Evolutionary conservation across 2,113 vertebrate genomes (phyloP), one percentile per base, ranked within the genome.

Genomic region (Saccopteryx leptura): DNA sequence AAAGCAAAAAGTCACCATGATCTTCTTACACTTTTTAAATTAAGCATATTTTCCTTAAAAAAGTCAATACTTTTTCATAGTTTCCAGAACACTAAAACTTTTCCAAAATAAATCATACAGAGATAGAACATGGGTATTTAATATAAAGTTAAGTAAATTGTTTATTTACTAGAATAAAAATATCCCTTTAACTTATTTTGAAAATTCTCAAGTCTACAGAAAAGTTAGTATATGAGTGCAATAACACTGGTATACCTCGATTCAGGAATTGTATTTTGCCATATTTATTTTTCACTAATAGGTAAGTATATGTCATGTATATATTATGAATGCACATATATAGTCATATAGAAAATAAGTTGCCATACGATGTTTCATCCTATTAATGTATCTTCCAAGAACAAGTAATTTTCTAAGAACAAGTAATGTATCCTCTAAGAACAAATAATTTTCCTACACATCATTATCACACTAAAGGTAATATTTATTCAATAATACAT

Each of bases 21-120:
- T 75, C 66, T 96, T 63, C 60, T 85, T 92, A 56, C 58, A 60
- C 56, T 87, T 79, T 50, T 10, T 84, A 66, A 75, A 88, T 58
- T 31, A 61, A 90, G 48, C 2, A 85, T 46, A 75, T 0, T 50
- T 66, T 74, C 84, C 19, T 54, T 79, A 76, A 4, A 76, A 84
- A 92, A 56, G 11, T 46, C 9, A 96, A 91, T 2, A 50, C 18
- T 82, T 91, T 88, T 23, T 56, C 79, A 65, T 9, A 26, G 13
- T 76, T 66, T 86, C 15, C 28, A 66, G 17, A 50, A 46, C 17
- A 69, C 13, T 89, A 75, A 83, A 94, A 90, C 9, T 23, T 90
- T 74, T 69, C 24, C 86, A 48, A 80, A 91, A 71, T 0, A 60
- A 71, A 18, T 50, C 18, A 90, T 15, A 68, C 9, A 74, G 15